phyloP scores from a whole-genome alignment of 2,113 vertebrate species.

The Rhineura floridana region DNA sequence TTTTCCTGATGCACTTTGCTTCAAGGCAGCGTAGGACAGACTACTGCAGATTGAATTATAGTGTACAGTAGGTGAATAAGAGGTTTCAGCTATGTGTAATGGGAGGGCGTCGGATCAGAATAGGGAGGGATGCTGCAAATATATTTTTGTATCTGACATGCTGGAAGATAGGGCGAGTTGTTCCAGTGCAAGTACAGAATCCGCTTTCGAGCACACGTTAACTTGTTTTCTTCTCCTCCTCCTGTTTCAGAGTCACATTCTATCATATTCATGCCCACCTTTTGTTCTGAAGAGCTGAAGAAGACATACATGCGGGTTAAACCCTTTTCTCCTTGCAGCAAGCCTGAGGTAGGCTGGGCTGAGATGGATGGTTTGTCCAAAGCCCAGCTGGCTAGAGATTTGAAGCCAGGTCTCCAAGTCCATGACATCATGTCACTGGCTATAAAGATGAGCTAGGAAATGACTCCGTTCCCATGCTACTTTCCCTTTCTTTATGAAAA shows the following conservation, averaged over 20 bases:
- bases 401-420: background rate
- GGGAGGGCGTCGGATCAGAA: background rate
- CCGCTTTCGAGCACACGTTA: background rate
- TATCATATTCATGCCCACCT: background rate
- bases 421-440: background rate
- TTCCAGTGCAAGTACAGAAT: background rate
- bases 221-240: background rate
- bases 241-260: background rate
- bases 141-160: background rate
- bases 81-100: background rate
- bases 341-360: too few species aligned
- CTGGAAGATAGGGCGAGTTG: background rate
- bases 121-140: background rate
- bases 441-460: background rate
- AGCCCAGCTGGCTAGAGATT: background rate
- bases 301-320: background rate
- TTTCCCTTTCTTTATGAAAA: background rate
- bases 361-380: background rate
- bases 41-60: background rate
- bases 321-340: background rate
- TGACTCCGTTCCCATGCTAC: too few species aligned
- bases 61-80: background rate
- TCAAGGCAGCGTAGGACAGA: background rate
- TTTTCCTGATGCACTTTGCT: background rate
- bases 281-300: background rate